These are phyloP conservation scores for Tauraco erythrolophus DNA, from an alignment of 2,113 vertebrate genomes.

Conservation along the genomic window DNA sequence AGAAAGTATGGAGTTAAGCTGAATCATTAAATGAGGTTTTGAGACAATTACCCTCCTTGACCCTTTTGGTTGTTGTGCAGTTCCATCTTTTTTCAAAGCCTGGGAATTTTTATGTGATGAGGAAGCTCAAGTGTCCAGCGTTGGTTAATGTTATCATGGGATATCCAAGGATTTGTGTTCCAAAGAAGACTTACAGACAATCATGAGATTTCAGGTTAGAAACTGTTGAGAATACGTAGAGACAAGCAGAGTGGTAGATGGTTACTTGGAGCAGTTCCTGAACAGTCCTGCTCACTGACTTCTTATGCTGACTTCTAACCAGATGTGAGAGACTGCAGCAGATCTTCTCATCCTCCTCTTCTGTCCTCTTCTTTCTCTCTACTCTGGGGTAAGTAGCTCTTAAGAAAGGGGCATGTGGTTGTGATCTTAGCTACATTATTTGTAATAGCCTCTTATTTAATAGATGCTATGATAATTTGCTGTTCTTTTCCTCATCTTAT, in stretches of 20 bases:
- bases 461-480: not conserved
- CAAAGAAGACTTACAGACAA: not conserved
- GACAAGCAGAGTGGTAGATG: not conserved
- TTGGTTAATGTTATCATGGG: rapidly evolving
- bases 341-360: not conserved
- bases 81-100: not conserved
- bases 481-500: not conserved
- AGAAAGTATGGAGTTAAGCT: not conserved
- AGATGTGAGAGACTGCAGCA: rapidly evolving
- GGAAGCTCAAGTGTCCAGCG: not conserved
- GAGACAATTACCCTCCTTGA: not conserved
- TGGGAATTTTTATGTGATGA: not conserved
- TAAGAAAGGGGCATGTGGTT: not conserved
- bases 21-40: not conserved
- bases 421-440: not conserved
- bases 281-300: not conserved
- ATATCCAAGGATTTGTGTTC: not conserved
- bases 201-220: not conserved
- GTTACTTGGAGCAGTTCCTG: not conserved
- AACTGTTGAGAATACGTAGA: not conserved
- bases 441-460: not conserved
- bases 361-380: not conserved
- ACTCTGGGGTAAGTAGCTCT: not conserved
- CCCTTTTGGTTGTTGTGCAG: not conserved
- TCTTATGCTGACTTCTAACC: not conserved